phyloP scores from a whole-genome alignment of 2,797 vertebrate genomes.

The Decapterus maruadsi region DNA sequence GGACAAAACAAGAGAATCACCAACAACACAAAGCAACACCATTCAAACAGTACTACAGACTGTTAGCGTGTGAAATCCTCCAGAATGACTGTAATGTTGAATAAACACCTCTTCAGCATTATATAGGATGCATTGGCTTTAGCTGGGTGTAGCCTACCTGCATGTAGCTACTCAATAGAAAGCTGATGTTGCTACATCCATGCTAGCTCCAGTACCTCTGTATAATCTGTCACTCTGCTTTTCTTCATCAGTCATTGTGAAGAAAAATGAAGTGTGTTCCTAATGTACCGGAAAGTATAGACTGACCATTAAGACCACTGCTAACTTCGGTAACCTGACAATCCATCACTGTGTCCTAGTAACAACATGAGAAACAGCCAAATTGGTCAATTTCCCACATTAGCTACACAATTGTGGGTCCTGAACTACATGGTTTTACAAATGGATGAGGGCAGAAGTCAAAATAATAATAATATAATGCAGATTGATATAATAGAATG shows the following conservation, averaged over 20 bases:
- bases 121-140: no score
- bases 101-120: no score
- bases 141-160: no score
- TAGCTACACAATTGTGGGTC: no score
- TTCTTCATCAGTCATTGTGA: not conserved
- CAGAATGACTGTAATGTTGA: no score
- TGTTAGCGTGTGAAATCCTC: no score
- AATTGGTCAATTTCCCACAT: not conserved
- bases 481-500: not conserved
- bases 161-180: no score
- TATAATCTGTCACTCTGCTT: not conserved
- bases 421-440: not conserved
- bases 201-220: not conserved
- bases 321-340: not conserved
- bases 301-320: not conserved
- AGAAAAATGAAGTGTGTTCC: not conserved
- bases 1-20: not conserved
- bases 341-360: not conserved
- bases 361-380: no score
- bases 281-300: not conserved
- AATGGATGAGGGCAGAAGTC: not conserved
- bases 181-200: not conserved
- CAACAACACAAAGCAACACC: no score
- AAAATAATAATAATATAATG: not conserved
- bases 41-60: no score